A percentile compares a stretch with the other conserved stretches of the same genome.
Evolutionary conservation across 2,888 invertebrate species (phyloP).

Genomic region (Dryomyza anilis): DNA sequence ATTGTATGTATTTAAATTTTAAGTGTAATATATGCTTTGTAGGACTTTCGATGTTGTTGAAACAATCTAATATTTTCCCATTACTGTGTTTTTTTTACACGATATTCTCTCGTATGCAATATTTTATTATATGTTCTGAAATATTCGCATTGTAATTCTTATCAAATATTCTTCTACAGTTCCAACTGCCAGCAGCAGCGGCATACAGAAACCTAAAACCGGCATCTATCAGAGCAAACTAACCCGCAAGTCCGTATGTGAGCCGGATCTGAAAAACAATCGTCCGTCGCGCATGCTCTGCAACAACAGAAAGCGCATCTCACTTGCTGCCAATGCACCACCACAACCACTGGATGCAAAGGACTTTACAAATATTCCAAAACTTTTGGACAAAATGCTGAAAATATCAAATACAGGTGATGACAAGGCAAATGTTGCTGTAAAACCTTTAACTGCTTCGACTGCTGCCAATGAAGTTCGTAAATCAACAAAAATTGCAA

Average conservation of each 20-base stretch:
- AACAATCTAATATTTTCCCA: too few relatives aligned
- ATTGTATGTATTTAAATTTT: too few relatives aligned
- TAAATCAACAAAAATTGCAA: not conserved
- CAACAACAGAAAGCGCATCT: constrained; percentile 26
- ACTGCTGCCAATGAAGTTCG: not conserved
- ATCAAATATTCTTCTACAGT: too few relatives aligned
- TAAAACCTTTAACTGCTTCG: too few relatives aligned
- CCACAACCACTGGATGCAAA: constrained; percentile 1
- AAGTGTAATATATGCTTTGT: too few relatives aligned
- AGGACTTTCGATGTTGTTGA: too few relatives aligned
- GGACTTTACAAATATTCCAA: constrained; percentile 43
- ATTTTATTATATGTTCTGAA: too few relatives aligned
- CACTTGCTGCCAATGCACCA: constrained; percentile 11
- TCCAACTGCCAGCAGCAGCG: too few relatives aligned
- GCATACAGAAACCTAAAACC: not conserved
- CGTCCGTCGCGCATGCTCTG: constrained; percentile 35
- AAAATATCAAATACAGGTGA: constrained; percentile 38
- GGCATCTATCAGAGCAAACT: constrained; percentile 3
- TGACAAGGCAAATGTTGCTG: not conserved
- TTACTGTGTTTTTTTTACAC: too few relatives aligned
- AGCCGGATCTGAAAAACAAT: constrained; percentile 35
- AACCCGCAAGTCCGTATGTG: constrained; percentile 31
- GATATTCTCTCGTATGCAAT: too few relatives aligned
- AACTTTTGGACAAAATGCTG: constrained; percentile 46
- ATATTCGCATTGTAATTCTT: too few relatives aligned